A percentile compares a stretch with the other conserved stretches of the same genome.
phyloP scores from a whole-genome alignment of 1,140 invertebrate genomes.

The Meloidogyne floridensis region DNA sequence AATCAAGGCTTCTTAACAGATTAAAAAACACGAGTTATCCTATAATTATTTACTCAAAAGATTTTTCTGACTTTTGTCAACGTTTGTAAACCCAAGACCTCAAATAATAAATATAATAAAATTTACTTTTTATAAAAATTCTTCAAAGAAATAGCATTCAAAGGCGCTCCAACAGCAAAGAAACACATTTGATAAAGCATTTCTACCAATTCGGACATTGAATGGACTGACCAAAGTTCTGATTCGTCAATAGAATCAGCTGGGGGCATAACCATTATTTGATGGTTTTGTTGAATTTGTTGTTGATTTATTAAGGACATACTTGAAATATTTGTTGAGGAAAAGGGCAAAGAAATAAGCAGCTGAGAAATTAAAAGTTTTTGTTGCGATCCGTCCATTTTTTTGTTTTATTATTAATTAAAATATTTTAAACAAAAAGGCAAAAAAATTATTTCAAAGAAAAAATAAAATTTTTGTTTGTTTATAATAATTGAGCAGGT shows the following conservation, averaged over 20 bases:
- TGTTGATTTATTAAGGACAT: neutral
- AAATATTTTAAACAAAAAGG: too few species aligned
- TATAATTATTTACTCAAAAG: too few species aligned
- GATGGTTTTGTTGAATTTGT: neutral
- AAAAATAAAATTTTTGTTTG: neutral
- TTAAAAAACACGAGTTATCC: too few species aligned
- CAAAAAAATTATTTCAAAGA: neutral
- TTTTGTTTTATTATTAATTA: neutral
- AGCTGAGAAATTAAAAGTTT: slow-evolving; percentile 6
- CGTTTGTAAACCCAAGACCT: too few species aligned
- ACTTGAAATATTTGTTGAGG: neutral
- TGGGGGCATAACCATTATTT: neutral
- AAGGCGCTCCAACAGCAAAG: slow-evolving; percentile 53
- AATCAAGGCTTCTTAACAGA: too few species aligned
- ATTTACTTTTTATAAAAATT: slow-evolving; percentile 39
- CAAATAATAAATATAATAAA: neutral
- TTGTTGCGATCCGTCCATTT: slow-evolving; percentile 6
- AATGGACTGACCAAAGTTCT: slow-evolving; percentile 29
- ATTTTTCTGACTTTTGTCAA: too few species aligned
- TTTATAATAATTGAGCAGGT: neutral
- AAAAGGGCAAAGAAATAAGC: neutral
- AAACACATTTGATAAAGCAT: slow-evolving; percentile 59
- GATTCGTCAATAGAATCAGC: slow-evolving; percentile 22
- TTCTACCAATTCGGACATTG: slow-evolving; percentile 52
- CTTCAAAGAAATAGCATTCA: slow-evolving; percentile 51